phyloP scores from a whole-genome alignment of 2,113 vertebrate species.

The Xiphophorus couchianus region DNA sequence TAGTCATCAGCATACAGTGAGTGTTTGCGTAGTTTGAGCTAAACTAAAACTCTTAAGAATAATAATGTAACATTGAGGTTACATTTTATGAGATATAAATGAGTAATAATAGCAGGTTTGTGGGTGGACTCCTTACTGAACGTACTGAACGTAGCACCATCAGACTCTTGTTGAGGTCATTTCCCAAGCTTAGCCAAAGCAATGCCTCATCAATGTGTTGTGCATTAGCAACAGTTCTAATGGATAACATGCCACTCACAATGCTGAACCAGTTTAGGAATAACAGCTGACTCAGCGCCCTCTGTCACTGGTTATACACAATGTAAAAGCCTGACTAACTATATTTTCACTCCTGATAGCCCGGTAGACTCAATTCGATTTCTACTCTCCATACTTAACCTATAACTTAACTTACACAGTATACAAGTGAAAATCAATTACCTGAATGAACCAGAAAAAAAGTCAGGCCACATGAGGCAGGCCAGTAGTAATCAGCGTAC shows the following conservation, averaged over 20 bases:
- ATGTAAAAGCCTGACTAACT: neutral
- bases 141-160: neutral
- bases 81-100: neutral
- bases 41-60: neutral
- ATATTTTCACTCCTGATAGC: too few species aligned
- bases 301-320: neutral
- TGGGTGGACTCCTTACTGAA: neutral
- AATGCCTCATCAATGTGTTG: neutral
- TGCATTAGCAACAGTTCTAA: neutral
- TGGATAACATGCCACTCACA: neutral
- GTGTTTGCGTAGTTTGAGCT: too few species aligned
- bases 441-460: too few species aligned
- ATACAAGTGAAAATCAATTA: too few species aligned
- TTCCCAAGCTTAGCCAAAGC: neutral
- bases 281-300: too few species aligned
- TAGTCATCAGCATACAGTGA: too few species aligned
- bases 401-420: too few species aligned
- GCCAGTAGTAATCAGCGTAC: too few species aligned
- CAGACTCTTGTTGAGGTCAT: neutral
- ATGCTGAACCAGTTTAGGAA: neutral
- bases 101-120: neutral
- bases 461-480: too few species aligned
- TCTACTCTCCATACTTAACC: too few species aligned
- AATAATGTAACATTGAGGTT: neutral
- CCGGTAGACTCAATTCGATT: too few species aligned